These are phyloP conservation scores for Morphnarchus princeps DNA, from an alignment of 2,113 vertebrate species.

Conservation along the genomic window DNA sequence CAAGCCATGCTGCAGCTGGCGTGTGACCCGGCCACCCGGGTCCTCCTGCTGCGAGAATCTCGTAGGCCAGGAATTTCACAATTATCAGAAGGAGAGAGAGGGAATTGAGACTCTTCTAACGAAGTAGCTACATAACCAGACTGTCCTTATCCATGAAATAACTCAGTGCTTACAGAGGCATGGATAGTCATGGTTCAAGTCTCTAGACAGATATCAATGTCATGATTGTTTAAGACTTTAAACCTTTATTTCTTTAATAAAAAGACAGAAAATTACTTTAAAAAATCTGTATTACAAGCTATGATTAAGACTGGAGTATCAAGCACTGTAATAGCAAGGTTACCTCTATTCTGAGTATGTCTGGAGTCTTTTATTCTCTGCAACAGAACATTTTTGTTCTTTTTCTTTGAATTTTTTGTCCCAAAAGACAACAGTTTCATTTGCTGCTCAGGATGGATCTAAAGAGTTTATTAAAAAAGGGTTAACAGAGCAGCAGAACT, in stretches of 20 bases:
- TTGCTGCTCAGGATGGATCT: background rate
- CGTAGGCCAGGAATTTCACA: background rate
- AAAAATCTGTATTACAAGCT: background rate
- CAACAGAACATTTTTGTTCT: background rate
- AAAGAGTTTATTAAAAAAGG: background rate
- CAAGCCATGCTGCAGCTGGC: background rate
- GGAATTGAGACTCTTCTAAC: background rate
- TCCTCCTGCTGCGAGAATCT: background rate
- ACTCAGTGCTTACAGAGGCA: background rate
- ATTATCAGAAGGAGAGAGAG: background rate
- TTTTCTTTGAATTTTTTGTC: background rate
- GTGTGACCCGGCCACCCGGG: fast-evolving
- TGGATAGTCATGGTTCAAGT: background rate
- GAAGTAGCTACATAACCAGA: background rate
- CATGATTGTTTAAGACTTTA: background rate
- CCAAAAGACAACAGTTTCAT: background rate
- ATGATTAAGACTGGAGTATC: background rate
- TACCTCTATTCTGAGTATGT: background rate
- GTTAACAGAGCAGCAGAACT: background rate
- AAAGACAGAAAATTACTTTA: background rate
- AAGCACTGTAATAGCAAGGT: background rate
- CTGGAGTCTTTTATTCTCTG: background rate
- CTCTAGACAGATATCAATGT: background rate
- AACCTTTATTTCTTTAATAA: background rate
- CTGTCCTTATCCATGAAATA: background rate